Conservation (phyloP, 2,888 invertebrate genomes). For the Morpho helenor region DNA sequence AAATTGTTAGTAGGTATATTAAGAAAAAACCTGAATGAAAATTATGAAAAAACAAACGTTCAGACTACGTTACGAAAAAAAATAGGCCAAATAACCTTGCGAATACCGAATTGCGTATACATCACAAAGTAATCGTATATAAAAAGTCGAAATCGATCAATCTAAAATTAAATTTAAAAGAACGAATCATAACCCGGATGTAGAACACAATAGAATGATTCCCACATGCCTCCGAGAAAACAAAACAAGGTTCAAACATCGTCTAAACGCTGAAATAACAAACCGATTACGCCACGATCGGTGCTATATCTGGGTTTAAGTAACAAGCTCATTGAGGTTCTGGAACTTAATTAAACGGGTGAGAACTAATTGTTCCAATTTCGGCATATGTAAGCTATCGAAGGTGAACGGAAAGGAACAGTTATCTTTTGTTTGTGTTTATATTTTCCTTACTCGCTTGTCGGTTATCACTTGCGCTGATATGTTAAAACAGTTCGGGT, state of each 20-base stretch:
- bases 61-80: background rate
- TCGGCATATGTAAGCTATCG: constrained; percentile 1
- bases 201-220: constrained; percentile 75
- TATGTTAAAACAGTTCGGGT: constrained; percentile 65
- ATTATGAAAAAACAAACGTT: too few relatives aligned
- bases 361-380: constrained; percentile 15
- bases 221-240: constrained; percentile 76
- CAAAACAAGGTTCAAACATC: constrained; percentile 71
- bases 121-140: background rate
- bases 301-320: constrained; percentile 47
- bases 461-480: constrained; percentile 44
- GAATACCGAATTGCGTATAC: background rate
- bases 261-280: constrained; percentile 76
- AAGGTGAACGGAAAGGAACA: constrained; percentile 11
- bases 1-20: too few relatives aligned
- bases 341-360: constrained; percentile 7
- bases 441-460: constrained; percentile 33
- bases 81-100: too few relatives aligned
- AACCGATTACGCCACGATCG: constrained; percentile 71
- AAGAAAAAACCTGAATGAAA: too few relatives aligned
- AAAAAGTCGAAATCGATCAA: constrained; percentile 9
- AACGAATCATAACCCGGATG: constrained; percentile 71
- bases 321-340: constrained; percentile 32
- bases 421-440: constrained; percentile 17
- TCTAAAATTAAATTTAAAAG: constrained; percentile 51